These are phyloP conservation scores for Nomada flava DNA, from an alignment of 2,888 invertebrate genomes.

Conservation along the genomic window DNA sequence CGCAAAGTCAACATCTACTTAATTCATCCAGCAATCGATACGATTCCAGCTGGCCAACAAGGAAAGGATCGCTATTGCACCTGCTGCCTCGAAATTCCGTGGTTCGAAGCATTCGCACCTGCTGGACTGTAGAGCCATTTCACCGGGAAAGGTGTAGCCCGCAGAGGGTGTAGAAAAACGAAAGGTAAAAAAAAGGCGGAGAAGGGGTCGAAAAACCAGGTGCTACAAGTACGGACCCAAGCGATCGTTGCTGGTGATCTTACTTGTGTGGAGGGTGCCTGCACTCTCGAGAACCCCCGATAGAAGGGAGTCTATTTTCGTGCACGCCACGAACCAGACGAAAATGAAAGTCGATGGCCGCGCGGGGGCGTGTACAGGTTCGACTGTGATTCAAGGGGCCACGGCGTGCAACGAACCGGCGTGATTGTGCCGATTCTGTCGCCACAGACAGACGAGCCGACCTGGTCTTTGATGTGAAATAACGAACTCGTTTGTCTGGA, in stretches of 20 bases:
- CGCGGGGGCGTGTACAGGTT: slow-evolving; percentile 22
- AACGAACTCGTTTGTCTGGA: not conserved
- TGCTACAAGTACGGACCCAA: slow-evolving; percentile 13
- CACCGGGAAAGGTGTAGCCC: not conserved
- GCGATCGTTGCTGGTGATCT: not conserved
- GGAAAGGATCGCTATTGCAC: slow-evolving; percentile 40
- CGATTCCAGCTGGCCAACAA: not conserved
- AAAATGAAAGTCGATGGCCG: slow-evolving; percentile 45
- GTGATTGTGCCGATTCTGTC: slow-evolving; percentile 15
- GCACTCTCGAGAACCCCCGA: slow-evolving; percentile 17
- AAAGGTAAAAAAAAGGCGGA: slow-evolving; percentile 10
- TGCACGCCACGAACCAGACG: slow-evolving; percentile 17
- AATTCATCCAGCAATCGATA: slow-evolving; percentile 11
- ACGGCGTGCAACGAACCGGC: slow-evolving; percentile 25
- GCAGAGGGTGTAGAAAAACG: not conserved
- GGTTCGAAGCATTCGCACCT: slow-evolving; percentile 58
- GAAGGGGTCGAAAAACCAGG: slow-evolving; percentile 23
- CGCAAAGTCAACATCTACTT: not conserved
- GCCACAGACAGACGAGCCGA: not conserved
- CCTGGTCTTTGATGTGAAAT: not conserved
- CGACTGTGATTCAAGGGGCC: slow-evolving; percentile 38
- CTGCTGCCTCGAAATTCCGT: slow-evolving; percentile 60
- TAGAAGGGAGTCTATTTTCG: slow-evolving; percentile 34
- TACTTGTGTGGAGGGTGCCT: not conserved
- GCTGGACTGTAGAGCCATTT: slow-evolving; percentile 13